Evolutionary conservation across 2,113 vertebrate species (phyloP).

Genomic region (Proteles cristata): DNA sequence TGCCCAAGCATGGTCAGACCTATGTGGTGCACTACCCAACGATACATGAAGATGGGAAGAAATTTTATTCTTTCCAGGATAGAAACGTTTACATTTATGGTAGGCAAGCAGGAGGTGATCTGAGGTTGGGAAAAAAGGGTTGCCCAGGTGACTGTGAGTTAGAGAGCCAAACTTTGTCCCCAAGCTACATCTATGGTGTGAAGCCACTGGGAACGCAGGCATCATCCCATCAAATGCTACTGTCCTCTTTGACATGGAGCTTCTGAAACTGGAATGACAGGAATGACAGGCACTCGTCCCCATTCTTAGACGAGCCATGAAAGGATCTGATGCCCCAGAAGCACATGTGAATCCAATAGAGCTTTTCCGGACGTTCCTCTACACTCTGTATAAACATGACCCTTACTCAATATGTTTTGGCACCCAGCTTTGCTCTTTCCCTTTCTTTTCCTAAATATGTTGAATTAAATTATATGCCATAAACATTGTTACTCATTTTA

Average conservation of each 20-base stretch:
- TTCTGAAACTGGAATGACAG: constrained; percentile 92
- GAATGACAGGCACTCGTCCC: constrained; percentile 10
- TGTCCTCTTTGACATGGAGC: constrained; percentile 93
- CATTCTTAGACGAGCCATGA: constrained; percentile 83
- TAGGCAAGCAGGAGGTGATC: constrained; percentile 94
- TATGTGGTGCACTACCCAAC: constrained; percentile 60
- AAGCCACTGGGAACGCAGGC: constrained; percentile 90
- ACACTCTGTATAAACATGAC: constrained; percentile 77
- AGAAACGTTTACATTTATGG: constrained; percentile 88
- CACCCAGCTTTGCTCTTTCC: constrained; percentile 85
- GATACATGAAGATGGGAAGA: constrained; percentile 91
- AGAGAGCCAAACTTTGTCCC: constrained; percentile 90
- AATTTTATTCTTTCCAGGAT: constrained; percentile 90
- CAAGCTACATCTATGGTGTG: constrained; percentile 87
- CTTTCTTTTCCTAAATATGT: constrained; percentile 77
- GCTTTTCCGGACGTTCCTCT: constrained; percentile 83
- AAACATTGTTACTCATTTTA: constrained; percentile 80
- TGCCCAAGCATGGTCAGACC: background rate
- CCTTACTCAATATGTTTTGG: constrained; percentile 86
- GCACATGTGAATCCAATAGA: constrained; percentile 88
- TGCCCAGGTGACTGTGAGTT: constrained; percentile 90
- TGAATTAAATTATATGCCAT: constrained; percentile 81
- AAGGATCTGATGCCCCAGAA: constrained; percentile 79
- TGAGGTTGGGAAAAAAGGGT: constrained; percentile 94
- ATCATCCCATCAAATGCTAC: constrained; percentile 94